Evolutionary conservation across 2,797 vertebrate genomes (phyloP).

Genomic region (Dromococcyx pavoninus): DNA sequence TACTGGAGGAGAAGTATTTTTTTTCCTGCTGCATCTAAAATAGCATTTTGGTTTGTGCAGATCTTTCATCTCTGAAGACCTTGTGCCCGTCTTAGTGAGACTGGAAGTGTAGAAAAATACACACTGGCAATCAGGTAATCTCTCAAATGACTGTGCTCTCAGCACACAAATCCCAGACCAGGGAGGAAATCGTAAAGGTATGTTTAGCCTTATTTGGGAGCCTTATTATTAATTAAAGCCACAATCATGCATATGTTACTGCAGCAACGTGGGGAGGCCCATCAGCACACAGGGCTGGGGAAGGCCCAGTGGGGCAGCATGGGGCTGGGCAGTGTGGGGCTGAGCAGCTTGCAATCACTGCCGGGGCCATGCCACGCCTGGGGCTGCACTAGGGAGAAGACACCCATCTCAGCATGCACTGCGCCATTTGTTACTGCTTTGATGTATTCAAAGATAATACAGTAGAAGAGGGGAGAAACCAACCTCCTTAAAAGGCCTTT

Average conservation of each 20-base stretch:
- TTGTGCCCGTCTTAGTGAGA: neutral
- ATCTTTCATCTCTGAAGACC: neutral
- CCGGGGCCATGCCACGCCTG: neutral
- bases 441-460: neutral
- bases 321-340: no score
- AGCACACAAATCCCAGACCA: neutral
- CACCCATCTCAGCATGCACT: neutral
- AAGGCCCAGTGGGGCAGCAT: no score
- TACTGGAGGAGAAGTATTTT: neutral
- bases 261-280: neutral
- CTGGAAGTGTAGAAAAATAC: neutral
- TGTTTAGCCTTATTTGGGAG: neutral
- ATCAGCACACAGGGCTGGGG: neutral
- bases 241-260: neutral
- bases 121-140: neutral
- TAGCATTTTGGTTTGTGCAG: neutral
- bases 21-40: neutral
- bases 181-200: neutral
- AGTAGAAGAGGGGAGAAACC: neutral
- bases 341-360: neutral
- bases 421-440: accelerated
- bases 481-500: neutral
- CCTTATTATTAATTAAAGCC: neutral
- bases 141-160: neutral
- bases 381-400: neutral